Conservation (phyloP, 2,797 vertebrate species). For the Ficedula albicollis region DNA sequence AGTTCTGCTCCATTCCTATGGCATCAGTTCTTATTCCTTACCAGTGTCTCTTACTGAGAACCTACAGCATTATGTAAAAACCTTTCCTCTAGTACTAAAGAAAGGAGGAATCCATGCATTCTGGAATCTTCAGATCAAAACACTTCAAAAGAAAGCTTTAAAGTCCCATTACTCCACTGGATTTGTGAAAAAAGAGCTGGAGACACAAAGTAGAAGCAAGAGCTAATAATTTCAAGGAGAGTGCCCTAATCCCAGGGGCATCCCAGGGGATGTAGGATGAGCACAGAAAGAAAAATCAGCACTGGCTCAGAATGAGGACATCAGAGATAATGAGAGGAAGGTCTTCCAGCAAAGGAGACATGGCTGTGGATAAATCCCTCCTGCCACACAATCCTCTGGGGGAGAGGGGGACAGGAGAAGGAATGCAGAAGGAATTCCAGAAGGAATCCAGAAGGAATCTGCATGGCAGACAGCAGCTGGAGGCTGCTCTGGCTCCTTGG, state of each 20-base stretch:
- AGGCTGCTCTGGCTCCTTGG: not conserved
- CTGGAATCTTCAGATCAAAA: not conserved
- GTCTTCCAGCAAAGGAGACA: not conserved
- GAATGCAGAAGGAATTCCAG: not conserved
- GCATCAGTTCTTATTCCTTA: not conserved
- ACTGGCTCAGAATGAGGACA: not conserved
- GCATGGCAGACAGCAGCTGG: not conserved
- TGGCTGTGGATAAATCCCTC: not conserved
- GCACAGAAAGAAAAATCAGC: not conserved
- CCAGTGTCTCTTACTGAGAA: not conserved
- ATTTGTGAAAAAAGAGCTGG: not conserved
- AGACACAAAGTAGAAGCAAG: not conserved
- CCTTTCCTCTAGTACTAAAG: not conserved
- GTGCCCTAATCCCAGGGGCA: not conserved
- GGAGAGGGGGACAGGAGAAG: not conserved
- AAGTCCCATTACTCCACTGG: not conserved
- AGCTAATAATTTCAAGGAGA: not conserved
- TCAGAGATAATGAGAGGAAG: not conserved
- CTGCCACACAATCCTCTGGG: not conserved
- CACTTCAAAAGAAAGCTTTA: not conserved
- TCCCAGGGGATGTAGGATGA: not conserved
- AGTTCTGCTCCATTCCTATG: not conserved
- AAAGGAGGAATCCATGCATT: not conserved
- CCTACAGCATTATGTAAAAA: not conserved
- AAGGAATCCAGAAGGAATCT: no score